These are phyloP conservation scores for Synchiropus splendidus DNA, from an alignment of 2,113 vertebrate genomes.

Conservation along the genomic window DNA sequence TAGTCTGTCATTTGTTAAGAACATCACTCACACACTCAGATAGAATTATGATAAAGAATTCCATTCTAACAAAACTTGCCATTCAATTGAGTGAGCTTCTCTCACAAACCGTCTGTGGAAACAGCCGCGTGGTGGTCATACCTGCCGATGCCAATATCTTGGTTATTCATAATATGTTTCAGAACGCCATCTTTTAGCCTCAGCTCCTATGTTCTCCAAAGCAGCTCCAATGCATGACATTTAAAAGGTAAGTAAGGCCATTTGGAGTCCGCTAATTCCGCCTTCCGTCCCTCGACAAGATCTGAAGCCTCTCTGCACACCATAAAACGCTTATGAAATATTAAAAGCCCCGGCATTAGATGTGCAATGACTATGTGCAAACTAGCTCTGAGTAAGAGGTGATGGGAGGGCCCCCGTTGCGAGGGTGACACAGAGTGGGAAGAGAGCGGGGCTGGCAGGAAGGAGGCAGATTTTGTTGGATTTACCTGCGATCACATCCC, in stretches of 20 bases:
- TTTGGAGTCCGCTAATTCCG: slow-evolving; percentile 67
- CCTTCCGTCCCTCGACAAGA: slow-evolving; percentile 63
- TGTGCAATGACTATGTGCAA: slow-evolving; percentile 55
- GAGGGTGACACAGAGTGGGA: slow-evolving; percentile 35
- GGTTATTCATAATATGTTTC: slow-evolving; percentile 66
- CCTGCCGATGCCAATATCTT: slow-evolving; percentile 65
- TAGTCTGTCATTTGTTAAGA: too few species aligned
- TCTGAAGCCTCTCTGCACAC: slow-evolving; percentile 57
- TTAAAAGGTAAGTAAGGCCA: slow-evolving; percentile 73
- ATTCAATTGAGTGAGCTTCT: too few species aligned
- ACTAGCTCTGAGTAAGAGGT: slow-evolving; percentile 51
- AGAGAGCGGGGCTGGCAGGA: slow-evolving; percentile 19
- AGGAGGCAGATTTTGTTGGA: slow-evolving; percentile 43
- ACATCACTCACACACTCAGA: too few species aligned
- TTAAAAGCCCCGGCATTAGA: slow-evolving; percentile 59
- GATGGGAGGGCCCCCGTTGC: slow-evolving; percentile 48
- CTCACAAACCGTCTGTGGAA: slow-evolving; percentile 56
- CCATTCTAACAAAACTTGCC: too few species aligned
- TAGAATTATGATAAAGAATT: too few species aligned
- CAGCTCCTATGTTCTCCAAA: slow-evolving; percentile 60
- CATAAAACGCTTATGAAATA: slow-evolving; percentile 70
- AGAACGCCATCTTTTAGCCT: slow-evolving; percentile 57
- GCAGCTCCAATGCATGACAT: slow-evolving; percentile 66
- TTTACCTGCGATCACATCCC: slow-evolving; percentile 79
- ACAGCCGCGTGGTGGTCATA: slow-evolving; percentile 67